Base-by-base conservation (phyloP, 2,888 invertebrate species). In the Alsophila aescularia region DNA sequence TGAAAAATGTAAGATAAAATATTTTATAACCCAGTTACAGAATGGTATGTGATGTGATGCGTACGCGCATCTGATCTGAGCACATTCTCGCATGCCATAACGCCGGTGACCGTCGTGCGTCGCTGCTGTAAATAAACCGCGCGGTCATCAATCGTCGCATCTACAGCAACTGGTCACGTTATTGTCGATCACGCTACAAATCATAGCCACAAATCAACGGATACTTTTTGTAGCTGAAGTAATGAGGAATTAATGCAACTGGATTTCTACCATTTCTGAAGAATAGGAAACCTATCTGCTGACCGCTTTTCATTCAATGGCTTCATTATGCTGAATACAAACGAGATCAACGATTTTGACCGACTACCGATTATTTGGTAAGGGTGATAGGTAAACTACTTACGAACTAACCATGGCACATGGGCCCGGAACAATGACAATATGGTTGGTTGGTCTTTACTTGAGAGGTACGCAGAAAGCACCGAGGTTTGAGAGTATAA, bases 101-200 rank as follows among this genome's bases (percentile, higher is more conserved):
- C 31, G 31, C 31, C 34, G 10, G 40, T 40, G 27, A 40, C 16
- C 32, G 39, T 14, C 34, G n/a, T n/a, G n/a, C n/a, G n/a, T n/a
- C n/a, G 14, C n/a, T 0, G 21, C 34, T 16, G 13, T 47, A 29
- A 21, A 21, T 40, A 32, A 41, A 6, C 21, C 21, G 7, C 37
- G 3, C 3, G 16, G 44, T 43, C 16, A 39, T 37, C 47, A 39
- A 15, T 47, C 47, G 37, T 47, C 37, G 18, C 29, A 39, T 39
- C 29, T 29, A 21, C 13, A 13, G 37, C 18, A 7, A 40, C 9
- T 40, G 40, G 42, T 31, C 29, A 31, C 31, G 29, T 31, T 12
- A 40, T 27, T n/a, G n/a, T 36, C 36, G 18, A 6, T n/a, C 15
- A 35, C 37, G n/a, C n/a, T n/a, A n/a, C n/a, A n/a, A n/a, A n/a